These are phyloP conservation scores for Muscicapa adusta DNA, from an alignment of 2,113 vertebrate genomes.

Conservation along the genomic window DNA sequence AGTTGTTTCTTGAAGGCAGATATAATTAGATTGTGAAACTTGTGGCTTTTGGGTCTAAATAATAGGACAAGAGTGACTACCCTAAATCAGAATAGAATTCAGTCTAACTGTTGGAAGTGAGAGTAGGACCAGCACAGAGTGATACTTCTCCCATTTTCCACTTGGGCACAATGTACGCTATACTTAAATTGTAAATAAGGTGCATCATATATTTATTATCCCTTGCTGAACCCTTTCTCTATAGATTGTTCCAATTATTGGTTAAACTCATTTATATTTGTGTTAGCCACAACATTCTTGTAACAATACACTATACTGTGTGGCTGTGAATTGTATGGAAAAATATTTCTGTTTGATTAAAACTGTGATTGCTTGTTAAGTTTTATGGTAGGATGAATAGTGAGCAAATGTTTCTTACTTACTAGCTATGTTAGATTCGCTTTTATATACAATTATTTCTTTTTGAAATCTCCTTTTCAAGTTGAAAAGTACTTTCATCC, in stretches of 20 bases:
- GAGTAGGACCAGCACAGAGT: neutral
- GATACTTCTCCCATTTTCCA: neutral
- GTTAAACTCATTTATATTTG: neutral
- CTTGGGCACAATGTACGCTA: neutral
- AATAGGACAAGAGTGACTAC: neutral
- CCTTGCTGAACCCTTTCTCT: neutral
- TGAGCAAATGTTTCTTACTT: neutral
- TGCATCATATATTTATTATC: neutral
- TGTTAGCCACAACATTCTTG: neutral
- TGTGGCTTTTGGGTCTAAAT: conserved; percentile 31
- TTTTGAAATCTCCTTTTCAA: neutral
- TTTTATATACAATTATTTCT: neutral
- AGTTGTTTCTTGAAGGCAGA: conserved; percentile 46
- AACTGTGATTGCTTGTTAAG: neutral
- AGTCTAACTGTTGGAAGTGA: neutral
- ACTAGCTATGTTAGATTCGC: neutral
- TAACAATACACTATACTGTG: neutral
- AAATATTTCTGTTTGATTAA: neutral
- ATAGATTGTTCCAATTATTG: neutral
- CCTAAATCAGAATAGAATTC: neutral
- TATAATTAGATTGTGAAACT: conserved; percentile 45
- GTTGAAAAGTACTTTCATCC: neutral
- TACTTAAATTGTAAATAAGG: neutral
- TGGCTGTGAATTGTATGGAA: neutral
- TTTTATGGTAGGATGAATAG: neutral